Conservation (phyloP, 2,113 vertebrate genomes). For the Limanda limanda region DNA sequence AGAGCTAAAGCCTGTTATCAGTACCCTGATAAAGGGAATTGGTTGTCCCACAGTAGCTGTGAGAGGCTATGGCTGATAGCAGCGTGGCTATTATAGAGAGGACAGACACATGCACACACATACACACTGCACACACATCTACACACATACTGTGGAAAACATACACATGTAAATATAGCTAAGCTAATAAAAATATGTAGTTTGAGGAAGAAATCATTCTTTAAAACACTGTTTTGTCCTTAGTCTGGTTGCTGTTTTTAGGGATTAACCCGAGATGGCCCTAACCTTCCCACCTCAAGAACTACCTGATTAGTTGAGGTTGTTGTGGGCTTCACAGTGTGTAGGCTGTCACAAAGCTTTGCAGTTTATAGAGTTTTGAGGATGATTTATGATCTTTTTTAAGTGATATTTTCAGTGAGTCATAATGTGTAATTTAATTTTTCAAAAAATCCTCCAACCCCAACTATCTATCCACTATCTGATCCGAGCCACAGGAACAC, state of each 20-base stretch:
- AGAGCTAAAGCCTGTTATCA: slow-evolving; percentile 75
- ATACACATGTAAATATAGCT: slow-evolving; percentile 48
- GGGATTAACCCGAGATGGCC: not conserved
- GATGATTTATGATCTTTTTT: too few relatives aligned
- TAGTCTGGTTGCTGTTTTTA: not conserved
- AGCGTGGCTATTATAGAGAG: slow-evolving; percentile 70
- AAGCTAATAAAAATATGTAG: slow-evolving; percentile 20
- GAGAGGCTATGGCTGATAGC: slow-evolving; percentile 74
- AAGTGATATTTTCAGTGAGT: too few relatives aligned
- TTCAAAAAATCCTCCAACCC: too few relatives aligned
- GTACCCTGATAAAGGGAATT: slow-evolving; percentile 80
- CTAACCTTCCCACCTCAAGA: not conserved
- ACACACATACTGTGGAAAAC: slow-evolving; percentile 29
- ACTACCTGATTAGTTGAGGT: not conserved
- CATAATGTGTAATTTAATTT: too few relatives aligned
- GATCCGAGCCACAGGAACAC: too few relatives aligned
- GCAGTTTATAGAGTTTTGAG: not conserved
- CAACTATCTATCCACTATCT: too few relatives aligned
- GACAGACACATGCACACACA: slow-evolving; percentile 45
- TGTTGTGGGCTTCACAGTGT: not conserved
- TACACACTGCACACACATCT: not conserved
- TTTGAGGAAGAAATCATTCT: slow-evolving; percentile 11
- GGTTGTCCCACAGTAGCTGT: slow-evolving; percentile 76
- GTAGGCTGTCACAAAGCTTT: not conserved
- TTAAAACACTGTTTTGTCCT: too few relatives aligned